These are phyloP conservation scores for Cherax destructor DNA, from an alignment of 1,140 invertebrate genomes.

Conservation along the genomic window DNA sequence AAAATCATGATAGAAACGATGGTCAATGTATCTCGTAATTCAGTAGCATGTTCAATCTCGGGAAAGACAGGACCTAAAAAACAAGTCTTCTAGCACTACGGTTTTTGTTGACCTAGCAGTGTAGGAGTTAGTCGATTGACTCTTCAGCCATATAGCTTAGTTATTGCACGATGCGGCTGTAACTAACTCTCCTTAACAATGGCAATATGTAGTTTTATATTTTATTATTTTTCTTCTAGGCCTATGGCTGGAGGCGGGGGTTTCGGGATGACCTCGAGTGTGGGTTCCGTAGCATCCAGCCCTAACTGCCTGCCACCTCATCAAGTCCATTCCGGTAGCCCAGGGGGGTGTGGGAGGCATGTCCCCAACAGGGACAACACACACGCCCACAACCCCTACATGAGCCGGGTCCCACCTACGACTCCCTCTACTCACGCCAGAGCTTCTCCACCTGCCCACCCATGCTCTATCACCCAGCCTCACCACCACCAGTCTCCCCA, in stretches of 20 bases:
- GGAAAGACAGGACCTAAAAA: no score
- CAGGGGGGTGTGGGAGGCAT: not conserved
- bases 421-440: constrained; percentile 66
- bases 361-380: constrained; percentile 29
- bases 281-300: constrained; percentile 45
- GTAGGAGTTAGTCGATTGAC: no score
- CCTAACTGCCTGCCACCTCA: constrained; percentile 47
- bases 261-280: constrained; percentile 45
- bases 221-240: not conserved
- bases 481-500: constrained; percentile 60
- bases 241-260: constrained; percentile 41
- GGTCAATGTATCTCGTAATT: no score
- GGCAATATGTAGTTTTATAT: not conserved
- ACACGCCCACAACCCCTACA: constrained; percentile 67
- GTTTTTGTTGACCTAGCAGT: no score
- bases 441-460: constrained; percentile 62
- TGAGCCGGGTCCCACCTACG: constrained; percentile 59
- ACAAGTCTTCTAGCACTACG: no score
- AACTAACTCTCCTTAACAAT: not conserved
- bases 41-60: no score
- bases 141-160: no score
- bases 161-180: no score
- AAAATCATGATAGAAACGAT: no score
- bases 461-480: constrained; percentile 56
- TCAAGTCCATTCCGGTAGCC: constrained; percentile 9